Evolutionary conservation across 2,888 invertebrate species (phyloP).

Genomic region (Loripinus fragilis): DNA sequence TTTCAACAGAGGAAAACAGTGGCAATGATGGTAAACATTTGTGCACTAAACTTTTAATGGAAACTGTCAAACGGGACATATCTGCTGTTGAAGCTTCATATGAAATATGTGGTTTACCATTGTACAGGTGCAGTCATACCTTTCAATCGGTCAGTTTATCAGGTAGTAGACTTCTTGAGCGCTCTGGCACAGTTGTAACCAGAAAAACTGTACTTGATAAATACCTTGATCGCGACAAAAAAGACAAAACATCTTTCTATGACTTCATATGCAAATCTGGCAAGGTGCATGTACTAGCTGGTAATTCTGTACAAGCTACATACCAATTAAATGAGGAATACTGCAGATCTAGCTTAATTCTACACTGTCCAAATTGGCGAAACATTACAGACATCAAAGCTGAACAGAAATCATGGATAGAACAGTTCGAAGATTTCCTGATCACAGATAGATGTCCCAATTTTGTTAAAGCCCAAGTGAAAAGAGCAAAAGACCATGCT

Average conservation of each 20-base stretch:
- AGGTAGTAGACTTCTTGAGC: no score
- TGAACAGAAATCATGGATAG: not conserved
- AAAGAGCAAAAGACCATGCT: conserved; percentile 6
- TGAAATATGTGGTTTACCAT: no score
- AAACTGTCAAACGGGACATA: no score
- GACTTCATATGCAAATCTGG: not conserved
- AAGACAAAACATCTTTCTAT: not conserved
- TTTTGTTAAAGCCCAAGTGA: not conserved
- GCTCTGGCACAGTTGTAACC: no score
- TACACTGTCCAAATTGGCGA: not conserved
- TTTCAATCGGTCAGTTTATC: no score
- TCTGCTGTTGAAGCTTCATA: no score
- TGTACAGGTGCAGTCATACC: no score
- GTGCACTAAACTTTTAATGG: no score
- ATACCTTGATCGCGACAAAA: not conserved
- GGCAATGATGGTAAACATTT: not conserved
- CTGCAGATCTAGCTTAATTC: not conserved
- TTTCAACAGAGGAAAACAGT: not conserved
- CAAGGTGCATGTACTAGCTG: no score
- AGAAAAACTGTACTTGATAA: not conserved
- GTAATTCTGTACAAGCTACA: not conserved
- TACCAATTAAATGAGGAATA: not conserved
- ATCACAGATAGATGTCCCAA: no score
- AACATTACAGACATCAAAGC: not conserved
- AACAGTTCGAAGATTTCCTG: not conserved